A percentile compares a stretch with the other conserved stretches of the same genome.
These are phyloP conservation scores for Laothoe populi DNA, from an alignment of 2,888 invertebrate species.

Conservation along the genomic window DNA sequence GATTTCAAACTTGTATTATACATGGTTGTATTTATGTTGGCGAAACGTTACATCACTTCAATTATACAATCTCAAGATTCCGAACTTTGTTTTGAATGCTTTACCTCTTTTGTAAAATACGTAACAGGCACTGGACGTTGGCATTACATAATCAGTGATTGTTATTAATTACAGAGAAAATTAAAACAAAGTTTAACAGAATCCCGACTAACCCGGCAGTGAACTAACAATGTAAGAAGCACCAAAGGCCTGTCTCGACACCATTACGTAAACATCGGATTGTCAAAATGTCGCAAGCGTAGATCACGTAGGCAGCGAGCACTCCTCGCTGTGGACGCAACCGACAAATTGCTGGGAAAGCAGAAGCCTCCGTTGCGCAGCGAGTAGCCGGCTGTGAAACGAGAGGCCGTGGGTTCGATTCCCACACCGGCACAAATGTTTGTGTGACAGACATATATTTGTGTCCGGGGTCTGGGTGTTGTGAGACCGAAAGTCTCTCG, in stretches of 20 bases:
- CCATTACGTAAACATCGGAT: conserved; percentile 67
- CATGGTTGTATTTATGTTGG: background rate
- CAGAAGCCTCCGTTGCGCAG: too few species aligned
- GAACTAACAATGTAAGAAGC: conserved; percentile 17
- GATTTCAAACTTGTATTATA: conserved; percentile 7
- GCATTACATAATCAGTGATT: background rate
- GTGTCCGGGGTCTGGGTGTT: too few species aligned
- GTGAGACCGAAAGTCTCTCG: too few species aligned
- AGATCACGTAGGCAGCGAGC: conserved; percentile 60
- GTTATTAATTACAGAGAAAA: too few species aligned
- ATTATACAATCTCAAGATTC: conserved; percentile 3
- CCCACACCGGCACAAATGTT: too few species aligned
- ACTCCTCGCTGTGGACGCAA: conserved; percentile 53
- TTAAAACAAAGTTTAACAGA: background rate
- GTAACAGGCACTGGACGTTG: background rate
- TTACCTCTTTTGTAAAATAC: background rate
- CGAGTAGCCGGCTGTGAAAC: too few species aligned
- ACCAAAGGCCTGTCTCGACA: conserved; percentile 32
- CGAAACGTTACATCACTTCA: conserved; percentile 11
- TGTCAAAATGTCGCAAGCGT: conserved; percentile 77
- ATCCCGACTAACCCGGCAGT: background rate
- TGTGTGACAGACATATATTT: too few species aligned
- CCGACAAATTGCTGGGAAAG: conserved; percentile 62
- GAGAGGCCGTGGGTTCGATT: too few species aligned
- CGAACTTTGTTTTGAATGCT: background rate